Conservation (phyloP, 2,797 vertebrate genomes). For the Pogoniulus pusillus region DNA sequence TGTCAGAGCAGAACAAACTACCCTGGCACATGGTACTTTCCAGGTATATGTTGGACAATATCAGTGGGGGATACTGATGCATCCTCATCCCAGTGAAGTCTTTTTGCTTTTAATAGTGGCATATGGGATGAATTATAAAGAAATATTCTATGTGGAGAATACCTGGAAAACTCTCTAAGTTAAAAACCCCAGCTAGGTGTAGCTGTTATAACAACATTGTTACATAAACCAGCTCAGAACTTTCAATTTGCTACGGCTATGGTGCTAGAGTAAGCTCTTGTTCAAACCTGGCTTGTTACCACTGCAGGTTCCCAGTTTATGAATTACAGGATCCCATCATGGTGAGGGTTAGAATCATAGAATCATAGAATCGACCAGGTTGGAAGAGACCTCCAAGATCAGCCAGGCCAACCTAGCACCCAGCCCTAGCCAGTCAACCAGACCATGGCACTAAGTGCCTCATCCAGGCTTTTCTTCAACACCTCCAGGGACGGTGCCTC, state of each 20-base stretch:
- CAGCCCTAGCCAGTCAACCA: too few relatives aligned
- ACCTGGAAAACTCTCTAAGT: not conserved
- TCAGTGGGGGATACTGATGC: not conserved
- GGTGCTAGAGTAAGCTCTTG: not conserved
- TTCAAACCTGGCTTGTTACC: not conserved
- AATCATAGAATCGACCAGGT: too few relatives aligned
- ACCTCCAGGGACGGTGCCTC: too few relatives aligned
- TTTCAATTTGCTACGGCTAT: not conserved
- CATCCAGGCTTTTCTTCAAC: too few relatives aligned
- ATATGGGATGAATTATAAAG: not conserved
- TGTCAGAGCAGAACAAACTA: not conserved
- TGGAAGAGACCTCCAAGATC: too few relatives aligned
- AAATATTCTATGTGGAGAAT: not conserved
- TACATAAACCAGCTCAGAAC: not conserved
- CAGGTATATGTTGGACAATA: not conserved
- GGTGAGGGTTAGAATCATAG: too few relatives aligned
- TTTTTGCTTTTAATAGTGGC: not conserved
- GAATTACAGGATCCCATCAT: not conserved
- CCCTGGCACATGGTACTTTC: not conserved
- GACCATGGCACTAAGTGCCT: too few relatives aligned
- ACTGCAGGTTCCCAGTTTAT: not conserved
- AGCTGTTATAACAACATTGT: not conserved
- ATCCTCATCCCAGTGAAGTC: not conserved
- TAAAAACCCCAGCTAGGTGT: not conserved
- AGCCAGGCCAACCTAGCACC: too few relatives aligned